Evolutionary conservation across 2,888 invertebrate genomes (phyloP), one percentile per base, ranked within the genome.

Genomic region (Drosophila setosimentum): DNA sequence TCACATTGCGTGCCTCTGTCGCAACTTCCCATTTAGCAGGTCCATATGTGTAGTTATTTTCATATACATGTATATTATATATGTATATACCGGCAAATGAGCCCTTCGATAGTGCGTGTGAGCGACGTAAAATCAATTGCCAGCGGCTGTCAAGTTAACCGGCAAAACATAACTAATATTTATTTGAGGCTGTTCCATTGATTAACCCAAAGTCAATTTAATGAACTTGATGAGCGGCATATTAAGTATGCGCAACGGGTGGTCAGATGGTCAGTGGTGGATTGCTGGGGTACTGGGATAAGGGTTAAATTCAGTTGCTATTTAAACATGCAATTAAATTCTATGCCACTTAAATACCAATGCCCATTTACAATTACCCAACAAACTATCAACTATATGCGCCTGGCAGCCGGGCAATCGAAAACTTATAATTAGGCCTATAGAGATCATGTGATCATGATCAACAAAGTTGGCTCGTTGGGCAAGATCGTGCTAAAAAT

Each of bases 401-500:
- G 62, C 51, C 35, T 50, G 51, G 54, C 29, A 37, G 53, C 32
- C 51, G 2, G 45, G 64, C 84, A 68, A 78, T 72, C 78, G 45
- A 69, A 81, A 65, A 51, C 72, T 57, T 76, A 60, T 73, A 87
- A 89, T 83, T 82, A 87, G 73, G 57, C 42, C 48, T 58, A 53
- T 51, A 64, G 24, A 66, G 74, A 55, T 77, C 76, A 78, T 78
- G 83, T 74, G 18, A 45, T 45, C 24, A 45, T 45, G 45, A 24
- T 76, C 71, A 59, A 57, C 70, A 64, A 74, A 69, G 66, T 77
- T 66, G 62, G 67, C 27, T 27, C 32, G 64, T 51, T 50, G n/a
- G n/a, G 35, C 48, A 63, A 75, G 87, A 85, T 89, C 88, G 88
- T 89, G 86, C 90, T 87, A 87, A 83, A 87, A 87, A 87, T 87